Base-by-base conservation (phyloP, 2,888 invertebrate genomes). In the Dascillus cervinus region DNA sequence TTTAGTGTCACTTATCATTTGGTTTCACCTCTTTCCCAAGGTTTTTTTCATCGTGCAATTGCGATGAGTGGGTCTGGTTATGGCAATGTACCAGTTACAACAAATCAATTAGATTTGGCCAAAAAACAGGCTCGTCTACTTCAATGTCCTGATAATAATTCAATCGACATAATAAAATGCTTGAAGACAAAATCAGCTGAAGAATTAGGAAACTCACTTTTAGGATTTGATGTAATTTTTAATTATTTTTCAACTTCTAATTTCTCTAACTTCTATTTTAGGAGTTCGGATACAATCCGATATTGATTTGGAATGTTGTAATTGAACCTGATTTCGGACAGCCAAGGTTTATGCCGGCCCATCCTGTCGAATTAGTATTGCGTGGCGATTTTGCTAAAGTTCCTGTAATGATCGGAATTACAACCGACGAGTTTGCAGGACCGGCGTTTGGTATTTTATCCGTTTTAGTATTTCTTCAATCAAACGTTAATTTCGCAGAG, bases 21-120 rank as follows among this genome's bases (percentile, higher is more conserved):
- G 66, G 66, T 78, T 1, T 81, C 81, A 0, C 78, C 80, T 0
- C 74, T 82, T 50, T 52, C 27, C 20, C 6, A 49, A 75, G 77
- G 77, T 26, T 62, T 84, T 0, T 84, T 84, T 57, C 81, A 83
- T 52, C 71, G 75, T 31, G 82, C 70, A 0, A 76, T 82, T 9
- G 71, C 76, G 0, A 76, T 79, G 73, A 81, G 82, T 47, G 79
- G 75, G 1, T 70, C 80, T 0, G 67, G 71, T 0, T 65, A 70
- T 1, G 67, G 67, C 1, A 72, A 75, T 26, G 69, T 67, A 55
- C 65, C 71, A 1, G 56, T 75, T 5, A 71, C 72, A 0, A 42
- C 55, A 0, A 57, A 77, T 38, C 77, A 77, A 50, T 51, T 71
- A 11, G 52, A 70, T 13, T 52, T 82, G 28, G 79, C 79, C 1